Evolutionary conservation across 1,140 invertebrate genomes (phyloP).

Genomic region (Yoshiicerus persimilis): DNA sequence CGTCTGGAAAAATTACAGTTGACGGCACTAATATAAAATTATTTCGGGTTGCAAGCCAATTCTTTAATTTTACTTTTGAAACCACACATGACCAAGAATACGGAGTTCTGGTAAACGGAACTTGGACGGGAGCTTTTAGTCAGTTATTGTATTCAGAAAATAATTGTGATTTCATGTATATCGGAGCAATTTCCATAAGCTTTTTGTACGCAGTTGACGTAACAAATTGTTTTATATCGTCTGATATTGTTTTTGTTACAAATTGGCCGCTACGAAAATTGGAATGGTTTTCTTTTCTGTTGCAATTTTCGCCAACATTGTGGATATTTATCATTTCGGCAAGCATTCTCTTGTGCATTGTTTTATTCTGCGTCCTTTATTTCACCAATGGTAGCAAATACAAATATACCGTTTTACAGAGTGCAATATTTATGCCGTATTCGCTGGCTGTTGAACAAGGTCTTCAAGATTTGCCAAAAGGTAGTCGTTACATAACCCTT

Average conservation of each 20-base stretch:
- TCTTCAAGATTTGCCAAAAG: no score
- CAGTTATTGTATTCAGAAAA: not conserved
- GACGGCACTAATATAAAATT: not conserved
- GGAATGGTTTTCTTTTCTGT: not conserved
- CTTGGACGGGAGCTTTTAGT: not conserved
- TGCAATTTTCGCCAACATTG: not conserved
- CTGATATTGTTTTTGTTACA: not conserved
- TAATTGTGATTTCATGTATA: not conserved
- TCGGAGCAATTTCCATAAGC: no score
- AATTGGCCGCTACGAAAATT: not conserved
- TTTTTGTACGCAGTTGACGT: not conserved
- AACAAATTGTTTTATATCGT: not conserved
- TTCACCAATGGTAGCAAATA: not conserved
- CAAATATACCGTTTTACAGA: not conserved
- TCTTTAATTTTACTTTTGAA: not conserved
- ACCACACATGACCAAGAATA: not conserved
- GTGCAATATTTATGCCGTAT: not conserved
- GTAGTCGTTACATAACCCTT: no score
- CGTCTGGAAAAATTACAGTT: not conserved
- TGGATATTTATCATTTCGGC: not conserved
- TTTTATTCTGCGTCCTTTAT: not conserved
- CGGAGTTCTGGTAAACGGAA: not conserved
- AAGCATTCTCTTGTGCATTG: not conserved
- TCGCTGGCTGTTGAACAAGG: not conserved
- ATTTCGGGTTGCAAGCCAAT: not conserved